Evolutionary conservation across 2,888 invertebrate species (phyloP), one percentile per base, ranked within the genome.

Genomic region (Temnothorax ravouxi): DNA sequence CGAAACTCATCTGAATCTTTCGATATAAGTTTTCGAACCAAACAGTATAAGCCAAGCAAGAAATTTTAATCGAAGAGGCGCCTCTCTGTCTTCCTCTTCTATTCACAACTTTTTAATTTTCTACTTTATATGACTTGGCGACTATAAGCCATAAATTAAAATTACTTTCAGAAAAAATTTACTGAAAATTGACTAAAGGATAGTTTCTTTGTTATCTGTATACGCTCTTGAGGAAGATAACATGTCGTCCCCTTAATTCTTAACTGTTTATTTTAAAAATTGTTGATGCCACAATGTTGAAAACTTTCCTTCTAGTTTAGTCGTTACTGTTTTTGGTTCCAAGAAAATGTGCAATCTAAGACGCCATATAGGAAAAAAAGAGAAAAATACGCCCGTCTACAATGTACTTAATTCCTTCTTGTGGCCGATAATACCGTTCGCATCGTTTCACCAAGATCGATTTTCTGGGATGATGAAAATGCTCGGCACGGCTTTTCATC

Each of bases 331-430:
- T 69, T 44, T 44, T 13, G 44, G 44, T n/a, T n/a, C 44, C 8
- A n/a, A 44, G 59, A 59, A 74, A 59, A 74, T 74, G 59, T 59
- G 44, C 74, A 74, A 59, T 59, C 25, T 74, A 44, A 74, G 29
- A 69, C 18, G 72, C 25, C 34, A 13, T 76, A 21, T 62, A 29
- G 29, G 15, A 13, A 47, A 29, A 44, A 66, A 25, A 66, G 38
- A 47, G 25, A 59, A n/a, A 74, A 59, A 59, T 74, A 59, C 44
- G 15, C n/a, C n/a, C 74, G 44, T 59, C 59, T 62, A 76, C 62
- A 76, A 76, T 76, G 64, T 76, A 62, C 75, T 62, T 76, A 76
- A 76, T 76, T 76, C 50, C 62, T 62, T 64, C 62, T 75, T 75
- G 75, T 34, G 62, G 62, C 62, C 62, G 62, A 62, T 76, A 76